These are phyloP conservation scores for Pelecanoides urinatrix DNA, from an alignment of 2,113 vertebrate genomes.

Conservation along the genomic window DNA sequence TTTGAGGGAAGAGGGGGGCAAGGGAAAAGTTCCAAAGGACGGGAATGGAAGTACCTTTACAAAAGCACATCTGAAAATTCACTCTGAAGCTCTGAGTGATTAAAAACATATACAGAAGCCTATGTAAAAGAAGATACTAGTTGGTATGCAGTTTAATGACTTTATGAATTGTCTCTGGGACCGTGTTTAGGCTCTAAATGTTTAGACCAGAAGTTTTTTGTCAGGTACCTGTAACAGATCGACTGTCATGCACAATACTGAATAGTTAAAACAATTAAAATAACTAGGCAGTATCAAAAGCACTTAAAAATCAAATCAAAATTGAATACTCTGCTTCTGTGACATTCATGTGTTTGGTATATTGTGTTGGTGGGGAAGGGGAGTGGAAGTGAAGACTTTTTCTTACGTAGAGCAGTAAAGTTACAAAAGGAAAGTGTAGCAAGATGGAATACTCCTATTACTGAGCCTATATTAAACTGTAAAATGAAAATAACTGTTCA, in stretches of 20 bases:
- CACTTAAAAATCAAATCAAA: not conserved
- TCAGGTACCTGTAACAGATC: accelerated
- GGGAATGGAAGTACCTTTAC: not conserved
- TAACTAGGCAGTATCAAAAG: not conserved
- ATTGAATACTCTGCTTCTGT: not conserved
- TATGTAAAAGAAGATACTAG: not conserved
- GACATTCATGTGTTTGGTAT: not conserved
- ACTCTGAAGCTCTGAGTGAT: not conserved
- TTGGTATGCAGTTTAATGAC: not conserved
- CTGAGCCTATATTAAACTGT: not conserved
- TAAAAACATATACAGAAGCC: not conserved
- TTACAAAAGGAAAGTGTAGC: not conserved
- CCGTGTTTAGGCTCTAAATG: not conserved
- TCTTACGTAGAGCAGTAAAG: not conserved
- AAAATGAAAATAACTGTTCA: not conserved
- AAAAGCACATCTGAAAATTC: not conserved
- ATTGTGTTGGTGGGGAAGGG: not conserved
- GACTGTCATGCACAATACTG: not conserved
- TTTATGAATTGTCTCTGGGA: not conserved
- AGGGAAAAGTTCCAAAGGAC: not conserved
- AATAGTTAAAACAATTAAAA: not conserved
- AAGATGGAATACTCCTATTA: not conserved
- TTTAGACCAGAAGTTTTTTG: not conserved
- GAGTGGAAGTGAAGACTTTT: not conserved
- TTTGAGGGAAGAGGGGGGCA: not conserved